Base-by-base conservation (phyloP, 2,797 vertebrate species). In the Manis pentadactyla region DNA sequence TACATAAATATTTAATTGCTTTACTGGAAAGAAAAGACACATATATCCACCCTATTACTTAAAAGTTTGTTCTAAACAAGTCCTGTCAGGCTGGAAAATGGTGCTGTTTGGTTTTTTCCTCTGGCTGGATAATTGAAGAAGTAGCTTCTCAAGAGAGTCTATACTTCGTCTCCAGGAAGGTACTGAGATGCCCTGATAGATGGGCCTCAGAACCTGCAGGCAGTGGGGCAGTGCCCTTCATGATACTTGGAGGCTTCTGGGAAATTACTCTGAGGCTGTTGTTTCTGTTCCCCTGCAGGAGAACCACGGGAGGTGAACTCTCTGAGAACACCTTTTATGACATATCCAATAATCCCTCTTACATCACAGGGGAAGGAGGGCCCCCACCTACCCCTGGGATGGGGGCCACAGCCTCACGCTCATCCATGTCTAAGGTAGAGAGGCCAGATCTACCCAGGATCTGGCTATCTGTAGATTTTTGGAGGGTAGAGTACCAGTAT, bases 1-100 rank as follows among this genome's bases (percentile, higher is more conserved):
- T 93, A 49, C 75, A 96, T 97, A 94, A 95, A 96, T 97, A 97
- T 97, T 95, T 97, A 93, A 90, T 97, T 93, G 92, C 84, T 90
- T 96, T 87, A 63, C 19, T 83, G 69, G 46, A 4, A 34, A 61
- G 79, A 87, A 21, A 75, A 51, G 34, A 59, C 27, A 55, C 86
- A 5, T 57, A 46, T 88, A n/a, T 93, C 81, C 25, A 87, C 55
- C 57, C 49, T 92, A 29, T 95, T 89, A 92, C 46, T 96, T 93
- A 92, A 46, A 46, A 91, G 49, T 86, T 96, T 95, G 39, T 87
- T 78, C 78, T 87, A 15, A 92, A 81, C 97, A 97, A 97, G 97
- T 87, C 96, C 46, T 34, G 10, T 95, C 96, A 87, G n/a, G 91
- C 69, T 92, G 55, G n/a, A 75, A 83, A 73, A 39, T 1, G 0